Evolutionary conservation across 2,113 vertebrate species (phyloP).

Genomic region (Urocynchramus pylzowi): DNA sequence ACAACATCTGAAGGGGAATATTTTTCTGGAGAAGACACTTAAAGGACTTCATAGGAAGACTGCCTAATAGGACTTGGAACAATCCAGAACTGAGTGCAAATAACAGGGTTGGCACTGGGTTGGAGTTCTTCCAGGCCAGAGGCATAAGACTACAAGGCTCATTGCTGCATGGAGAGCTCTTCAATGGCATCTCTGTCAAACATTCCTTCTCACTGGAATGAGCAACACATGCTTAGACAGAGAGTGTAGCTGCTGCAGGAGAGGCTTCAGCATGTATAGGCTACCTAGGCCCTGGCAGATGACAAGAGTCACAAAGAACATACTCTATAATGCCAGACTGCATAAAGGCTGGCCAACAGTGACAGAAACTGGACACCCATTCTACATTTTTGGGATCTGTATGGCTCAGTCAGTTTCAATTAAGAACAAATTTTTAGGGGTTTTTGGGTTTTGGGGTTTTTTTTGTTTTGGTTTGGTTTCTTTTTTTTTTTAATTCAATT

Average conservation of each 20-base stretch:
- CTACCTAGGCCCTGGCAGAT: neutral
- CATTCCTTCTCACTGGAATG: neutral
- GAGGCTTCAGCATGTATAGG: rapidly evolving
- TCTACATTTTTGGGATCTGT: neutral
- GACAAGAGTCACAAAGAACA: neutral
- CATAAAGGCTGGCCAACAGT: neutral
- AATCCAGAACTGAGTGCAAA: neutral
- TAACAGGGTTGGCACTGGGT: neutral
- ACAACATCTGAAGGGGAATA: neutral
- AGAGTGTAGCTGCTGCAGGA: neutral
- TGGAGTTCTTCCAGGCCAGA: neutral
- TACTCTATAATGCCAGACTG: neutral
- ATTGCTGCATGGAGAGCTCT: neutral
- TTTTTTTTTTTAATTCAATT: neutral
- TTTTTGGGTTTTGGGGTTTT: too few species aligned
- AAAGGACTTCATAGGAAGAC: neutral
- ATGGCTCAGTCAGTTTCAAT: neutral
- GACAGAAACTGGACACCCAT: neutral
- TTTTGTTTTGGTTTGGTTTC: too few species aligned
- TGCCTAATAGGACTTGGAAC: neutral
- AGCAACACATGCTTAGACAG: neutral
- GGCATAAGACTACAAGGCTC: neutral
- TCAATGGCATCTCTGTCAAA: neutral
- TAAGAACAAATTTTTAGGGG: neutral
- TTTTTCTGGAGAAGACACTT: neutral